phyloP scores from a whole-genome alignment of 2,888 invertebrate species.

The Eristalis intricaria region DNA sequence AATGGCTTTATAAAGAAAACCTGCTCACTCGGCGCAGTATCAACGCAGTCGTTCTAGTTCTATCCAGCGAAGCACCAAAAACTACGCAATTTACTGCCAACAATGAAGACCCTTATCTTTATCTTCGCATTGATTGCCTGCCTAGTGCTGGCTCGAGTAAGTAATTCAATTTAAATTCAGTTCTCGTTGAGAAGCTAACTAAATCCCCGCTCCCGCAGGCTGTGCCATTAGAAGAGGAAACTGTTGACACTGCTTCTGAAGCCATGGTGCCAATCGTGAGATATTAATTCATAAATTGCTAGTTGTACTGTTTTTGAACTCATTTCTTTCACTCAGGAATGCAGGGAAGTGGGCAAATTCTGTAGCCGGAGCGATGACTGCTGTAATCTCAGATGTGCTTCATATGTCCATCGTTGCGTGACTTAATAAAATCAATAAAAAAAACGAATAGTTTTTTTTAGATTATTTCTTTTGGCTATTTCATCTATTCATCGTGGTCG shows the following conservation, averaged over 20 bases:
- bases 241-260: slow-evolving; percentile 1
- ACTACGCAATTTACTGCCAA: background rate
- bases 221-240: background rate
- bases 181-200: slow-evolving; percentile 48
- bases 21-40: slow-evolving; percentile 19
- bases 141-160: slow-evolving; percentile 57
- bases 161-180: slow-evolving; percentile 47
- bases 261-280: background rate
- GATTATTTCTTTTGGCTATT: no score
- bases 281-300: slow-evolving; percentile 44
- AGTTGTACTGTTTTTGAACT: background rate
- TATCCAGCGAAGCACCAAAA: background rate
- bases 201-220: slow-evolving; percentile 4
- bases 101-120: slow-evolving; percentile 58
- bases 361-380: slow-evolving; percentile 52
- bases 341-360: slow-evolving; percentile 27
- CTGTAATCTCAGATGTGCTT: slow-evolving; percentile 44
- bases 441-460: no score
- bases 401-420: slow-evolving; percentile 39
- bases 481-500: no score
- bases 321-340: slow-evolving; percentile 18
- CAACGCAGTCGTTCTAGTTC: slow-evolving; percentile 6
- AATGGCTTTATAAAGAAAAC: slow-evolving; percentile 54
- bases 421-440: slow-evolving; percentile 53
- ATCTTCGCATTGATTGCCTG: slow-evolving; percentile 51